Conservation (phyloP, 2,888 invertebrate species). For the Boloria selene region DNA sequence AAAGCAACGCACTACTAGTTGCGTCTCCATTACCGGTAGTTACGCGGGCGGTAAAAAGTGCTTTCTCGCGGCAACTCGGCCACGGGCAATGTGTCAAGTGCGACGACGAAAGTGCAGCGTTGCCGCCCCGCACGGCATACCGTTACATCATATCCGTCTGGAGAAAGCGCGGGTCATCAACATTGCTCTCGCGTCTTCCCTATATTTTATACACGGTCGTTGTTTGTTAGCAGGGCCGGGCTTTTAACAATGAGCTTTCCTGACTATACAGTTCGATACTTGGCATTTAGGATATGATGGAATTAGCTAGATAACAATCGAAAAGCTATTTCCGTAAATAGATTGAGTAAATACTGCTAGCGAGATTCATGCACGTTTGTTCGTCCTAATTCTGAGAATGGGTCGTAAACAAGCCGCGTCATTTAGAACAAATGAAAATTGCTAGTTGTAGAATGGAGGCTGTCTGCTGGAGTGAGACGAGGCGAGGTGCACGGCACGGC, state of each 20-base stretch:
- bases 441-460: constrained; percentile 65
- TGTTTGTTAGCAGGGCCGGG: neutral
- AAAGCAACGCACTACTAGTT: constrained; percentile 76
- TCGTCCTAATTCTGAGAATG: constrained; percentile 71
- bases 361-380: constrained; percentile 51
- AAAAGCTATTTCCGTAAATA: constrained; percentile 47
- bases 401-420: constrained; percentile 72
- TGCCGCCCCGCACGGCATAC: constrained; percentile 56
- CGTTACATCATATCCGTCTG: constrained; percentile 77
- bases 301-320: constrained; percentile 10
- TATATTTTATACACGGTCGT: neutral
- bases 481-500: constrained; percentile 61
- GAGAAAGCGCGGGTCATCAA: constrained; percentile 76
- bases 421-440: constrained; percentile 78
- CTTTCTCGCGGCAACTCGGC: constrained; percentile 80
- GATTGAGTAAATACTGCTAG: constrained; percentile 35
- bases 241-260: too few species aligned
- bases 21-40: constrained; percentile 69
- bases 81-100: constrained; percentile 83
- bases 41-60: constrained; percentile 78
- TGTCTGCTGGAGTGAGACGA: constrained; percentile 66
- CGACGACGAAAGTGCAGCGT: constrained; percentile 79
- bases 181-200: constrained; percentile 50
- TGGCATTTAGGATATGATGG: neutral
- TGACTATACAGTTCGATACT: neutral